A percentile compares a stretch with the other conserved stretches of the same genome.
Evolutionary conservation across 2,888 invertebrate genomes (phyloP).

Genomic region (Pollenia labialis): DNA sequence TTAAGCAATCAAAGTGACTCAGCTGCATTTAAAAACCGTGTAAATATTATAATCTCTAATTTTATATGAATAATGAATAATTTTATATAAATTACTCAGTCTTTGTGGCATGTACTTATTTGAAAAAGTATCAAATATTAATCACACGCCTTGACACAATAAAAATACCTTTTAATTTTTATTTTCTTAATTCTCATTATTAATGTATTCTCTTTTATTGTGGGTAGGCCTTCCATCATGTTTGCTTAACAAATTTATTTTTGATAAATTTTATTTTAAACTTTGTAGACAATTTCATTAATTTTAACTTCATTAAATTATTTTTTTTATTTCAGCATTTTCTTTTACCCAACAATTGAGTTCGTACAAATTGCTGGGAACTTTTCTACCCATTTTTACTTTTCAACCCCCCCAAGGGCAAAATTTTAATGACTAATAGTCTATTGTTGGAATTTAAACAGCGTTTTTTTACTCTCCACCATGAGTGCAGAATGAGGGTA

Average conservation of each 20-base stretch:
- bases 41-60: no score
- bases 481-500: no score
- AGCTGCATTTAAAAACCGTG: no score
- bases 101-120: neutral
- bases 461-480: no score
- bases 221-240: neutral
- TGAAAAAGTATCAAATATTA: neutral
- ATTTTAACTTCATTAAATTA: conserved; percentile 28
- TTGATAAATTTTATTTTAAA: conserved; percentile 38
- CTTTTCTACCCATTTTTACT: conserved; percentile 20
- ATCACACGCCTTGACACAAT: conserved; percentile 10
- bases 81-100: no score
- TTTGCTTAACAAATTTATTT: conserved; percentile 39
- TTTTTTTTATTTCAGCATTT: neutral
- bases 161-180: conserved; percentile 12
- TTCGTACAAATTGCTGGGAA: conserved; percentile 3
- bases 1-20: no score
- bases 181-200: neutral
- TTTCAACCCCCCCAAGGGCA: conserved; percentile 4
- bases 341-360: neutral
- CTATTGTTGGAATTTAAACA: conserved; percentile 33
- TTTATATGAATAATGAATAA: no score
- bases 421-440: conserved; percentile 44
- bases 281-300: conserved; percentile 52
- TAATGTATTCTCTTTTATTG: neutral